Evolutionary conservation across 92 coral and sea anemone genomes (phyloP).

Genomic region (Porites evermanni): DNA sequence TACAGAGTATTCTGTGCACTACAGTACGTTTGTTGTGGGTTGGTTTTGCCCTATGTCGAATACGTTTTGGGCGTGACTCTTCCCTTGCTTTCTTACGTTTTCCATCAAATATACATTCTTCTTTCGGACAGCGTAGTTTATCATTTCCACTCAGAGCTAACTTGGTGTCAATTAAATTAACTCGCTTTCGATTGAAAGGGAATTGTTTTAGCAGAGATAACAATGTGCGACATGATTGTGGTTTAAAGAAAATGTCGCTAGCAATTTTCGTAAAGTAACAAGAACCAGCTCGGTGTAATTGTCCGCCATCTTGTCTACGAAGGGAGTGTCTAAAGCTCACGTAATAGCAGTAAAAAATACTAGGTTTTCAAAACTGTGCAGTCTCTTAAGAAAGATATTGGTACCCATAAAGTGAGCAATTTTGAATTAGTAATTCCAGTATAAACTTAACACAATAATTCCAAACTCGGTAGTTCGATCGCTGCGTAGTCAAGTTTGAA

Average conservation of each 20-base stretch:
- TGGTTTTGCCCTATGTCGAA: too few species aligned
- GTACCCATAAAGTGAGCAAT: too few species aligned
- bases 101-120: background rate
- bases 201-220: background rate
- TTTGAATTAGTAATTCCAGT: too few species aligned
- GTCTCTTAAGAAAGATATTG: too few species aligned
- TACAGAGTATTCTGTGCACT: background rate
- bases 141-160: background rate
- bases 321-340: background rate
- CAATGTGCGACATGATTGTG: conserved; percentile 7
- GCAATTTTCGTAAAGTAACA: too few species aligned
- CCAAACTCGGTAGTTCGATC: too few species aligned
- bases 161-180: conserved; percentile 20
- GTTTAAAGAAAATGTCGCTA: background rate
- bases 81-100: background rate
- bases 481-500: too few species aligned
- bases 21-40: background rate
- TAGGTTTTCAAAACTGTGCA: too few species aligned
- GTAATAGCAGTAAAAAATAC: background rate
- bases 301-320: conserved; percentile 1
- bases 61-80: conserved; percentile 8
- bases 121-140: conserved; percentile 5
- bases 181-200: background rate
- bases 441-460: too few species aligned
- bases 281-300: background rate